phyloP scores from a whole-genome alignment of 1,140 invertebrate genomes.

The Drosophila triauraria region DNA sequence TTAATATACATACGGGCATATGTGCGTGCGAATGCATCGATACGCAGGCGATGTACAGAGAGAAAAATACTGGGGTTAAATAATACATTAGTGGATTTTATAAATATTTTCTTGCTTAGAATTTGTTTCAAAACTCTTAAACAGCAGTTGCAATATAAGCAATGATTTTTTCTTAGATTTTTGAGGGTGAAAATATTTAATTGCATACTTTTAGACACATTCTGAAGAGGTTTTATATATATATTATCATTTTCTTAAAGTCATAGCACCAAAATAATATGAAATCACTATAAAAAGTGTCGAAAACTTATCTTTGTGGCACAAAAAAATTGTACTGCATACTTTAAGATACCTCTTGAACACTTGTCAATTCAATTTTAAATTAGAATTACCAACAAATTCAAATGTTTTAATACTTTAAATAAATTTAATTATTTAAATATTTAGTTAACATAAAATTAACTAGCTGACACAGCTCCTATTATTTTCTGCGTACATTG shows the following conservation, averaged over 20 bases:
- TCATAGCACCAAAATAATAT: too few species aligned
- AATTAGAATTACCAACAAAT: neutral
- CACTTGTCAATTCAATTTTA: too few species aligned
- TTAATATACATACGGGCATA: conserved; percentile 34
- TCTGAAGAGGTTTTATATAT: too few species aligned
- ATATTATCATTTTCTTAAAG: too few species aligned
- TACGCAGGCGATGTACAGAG: neutral
- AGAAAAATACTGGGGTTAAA: neutral
- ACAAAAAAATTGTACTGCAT: too few species aligned
- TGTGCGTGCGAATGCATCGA: conserved; percentile 31
- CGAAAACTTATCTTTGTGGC: too few species aligned
- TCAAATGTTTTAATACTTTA: neutral
- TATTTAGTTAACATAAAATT: neutral
- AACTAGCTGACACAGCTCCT: neutral
- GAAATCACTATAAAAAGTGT: too few species aligned
- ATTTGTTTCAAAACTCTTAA: too few species aligned
- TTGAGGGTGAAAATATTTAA: too few species aligned
- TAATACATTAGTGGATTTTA: neutral
- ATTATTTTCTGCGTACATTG: neutral
- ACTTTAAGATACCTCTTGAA: too few species aligned
- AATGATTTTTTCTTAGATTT: neutral
- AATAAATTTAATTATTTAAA: neutral
- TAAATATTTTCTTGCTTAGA: too few species aligned
- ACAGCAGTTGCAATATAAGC: neutral
- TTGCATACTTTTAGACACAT: too few species aligned